Conservation (phyloP, 2,797 vertebrate species). For the Ptychobarbus kaznakovi region DNA sequence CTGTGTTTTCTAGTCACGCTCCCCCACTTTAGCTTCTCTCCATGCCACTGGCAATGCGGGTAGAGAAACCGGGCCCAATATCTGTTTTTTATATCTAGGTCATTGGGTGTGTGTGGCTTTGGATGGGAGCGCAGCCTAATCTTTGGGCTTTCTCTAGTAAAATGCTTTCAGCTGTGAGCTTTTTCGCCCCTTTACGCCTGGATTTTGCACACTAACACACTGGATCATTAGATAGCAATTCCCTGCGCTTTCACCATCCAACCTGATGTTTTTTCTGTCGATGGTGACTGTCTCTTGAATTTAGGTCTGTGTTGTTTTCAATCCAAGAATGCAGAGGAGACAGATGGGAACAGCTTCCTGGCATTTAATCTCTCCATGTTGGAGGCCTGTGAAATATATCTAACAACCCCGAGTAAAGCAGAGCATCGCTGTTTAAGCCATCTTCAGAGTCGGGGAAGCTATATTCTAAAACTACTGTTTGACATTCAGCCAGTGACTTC, state of each 20-base stretch:
- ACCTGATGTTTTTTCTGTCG: conserved; percentile 19
- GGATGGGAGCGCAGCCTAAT: conserved; percentile 48
- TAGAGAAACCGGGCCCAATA: conserved; percentile 31
- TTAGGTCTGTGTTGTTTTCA: conserved; percentile 7
- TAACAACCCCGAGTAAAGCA: conserved; percentile 38
- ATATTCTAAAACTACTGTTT: conserved; percentile 56
- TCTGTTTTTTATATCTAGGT: conserved; percentile 61
- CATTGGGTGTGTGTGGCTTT: conserved; percentile 55
- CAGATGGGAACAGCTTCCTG: conserved; percentile 45
- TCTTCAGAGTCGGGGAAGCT: conserved; percentile 24
- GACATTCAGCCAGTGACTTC: conserved; percentile 36
- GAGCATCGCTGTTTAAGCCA: conserved; percentile 45
- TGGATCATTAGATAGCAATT: conserved; percentile 31
- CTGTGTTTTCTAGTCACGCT: conserved; percentile 27
- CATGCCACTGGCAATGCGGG: conserved; percentile 7
- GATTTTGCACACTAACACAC: conserved; percentile 33
- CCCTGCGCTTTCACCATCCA: conserved; percentile 7
- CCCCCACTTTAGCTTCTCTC: conserved; percentile 19
- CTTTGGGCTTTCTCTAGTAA: conserved; percentile 50
- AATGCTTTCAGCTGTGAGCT: conserved; percentile 55
- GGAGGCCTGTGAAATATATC: conserved; percentile 50
- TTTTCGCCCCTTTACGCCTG: conserved; percentile 24
- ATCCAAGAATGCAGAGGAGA: conserved; percentile 50
- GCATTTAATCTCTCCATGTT: conserved; percentile 45
- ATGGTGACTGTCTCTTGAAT: conserved; percentile 42